Percentiles rank a stretch among this genome's conserved stretches.
Evolutionary conservation across 2,113 vertebrate genomes (phyloP).

Genomic region (Candoia aspera): DNA sequence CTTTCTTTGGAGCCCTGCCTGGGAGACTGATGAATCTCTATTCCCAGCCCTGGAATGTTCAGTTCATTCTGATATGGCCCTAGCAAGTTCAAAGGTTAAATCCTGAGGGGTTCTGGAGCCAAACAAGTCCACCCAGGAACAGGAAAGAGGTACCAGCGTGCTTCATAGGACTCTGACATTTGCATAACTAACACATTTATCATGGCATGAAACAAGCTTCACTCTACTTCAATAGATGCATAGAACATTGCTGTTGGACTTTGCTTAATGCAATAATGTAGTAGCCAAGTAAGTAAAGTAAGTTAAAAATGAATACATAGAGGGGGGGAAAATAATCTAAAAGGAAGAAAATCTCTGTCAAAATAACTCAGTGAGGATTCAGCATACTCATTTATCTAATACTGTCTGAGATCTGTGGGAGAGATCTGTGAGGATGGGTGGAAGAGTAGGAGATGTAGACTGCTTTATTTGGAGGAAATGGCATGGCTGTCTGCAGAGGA

Average conservation of each 20-base stretch:
- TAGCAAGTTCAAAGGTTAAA: not conserved
- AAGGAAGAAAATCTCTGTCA: no score
- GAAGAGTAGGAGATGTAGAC: not conserved
- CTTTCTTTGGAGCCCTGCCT: not conserved
- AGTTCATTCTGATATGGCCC: no score
- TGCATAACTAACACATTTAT: not conserved
- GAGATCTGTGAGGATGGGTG: not conserved
- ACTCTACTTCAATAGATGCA: no score
- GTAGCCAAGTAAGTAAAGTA: no score
- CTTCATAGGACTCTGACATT: not conserved
- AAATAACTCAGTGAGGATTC: not conserved
- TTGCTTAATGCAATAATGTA: no score
- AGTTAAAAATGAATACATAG: no score
- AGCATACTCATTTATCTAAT: not conserved
- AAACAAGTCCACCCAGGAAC: not conserved
- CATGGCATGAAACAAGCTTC: no score
- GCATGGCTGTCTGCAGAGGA: not conserved
- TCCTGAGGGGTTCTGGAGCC: no score
- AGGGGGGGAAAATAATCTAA: no score
- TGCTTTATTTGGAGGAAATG: not conserved
- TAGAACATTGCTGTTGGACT: no score
- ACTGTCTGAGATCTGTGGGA: not conserved
- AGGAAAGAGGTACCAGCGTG: not conserved
- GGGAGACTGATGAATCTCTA: not conserved
- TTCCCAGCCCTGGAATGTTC: not conserved